Conservation (phyloP, 2,888 invertebrate genomes). For the Hyppa rectilinea region DNA sequence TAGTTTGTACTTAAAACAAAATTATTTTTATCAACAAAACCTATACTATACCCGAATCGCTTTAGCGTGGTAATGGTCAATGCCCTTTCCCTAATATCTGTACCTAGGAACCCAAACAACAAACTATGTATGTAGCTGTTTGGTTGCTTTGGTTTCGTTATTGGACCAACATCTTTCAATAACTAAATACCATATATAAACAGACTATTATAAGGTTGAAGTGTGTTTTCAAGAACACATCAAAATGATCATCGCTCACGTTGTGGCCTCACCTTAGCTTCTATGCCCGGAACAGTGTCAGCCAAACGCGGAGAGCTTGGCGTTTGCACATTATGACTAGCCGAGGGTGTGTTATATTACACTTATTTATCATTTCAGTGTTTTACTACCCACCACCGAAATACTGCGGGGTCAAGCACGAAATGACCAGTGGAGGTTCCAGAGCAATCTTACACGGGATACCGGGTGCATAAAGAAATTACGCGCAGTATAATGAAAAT, state of each 20-base stretch:
- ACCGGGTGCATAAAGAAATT: slow-evolving; percentile 13
- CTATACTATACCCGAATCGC: too few species aligned
- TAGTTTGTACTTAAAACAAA: not conserved
- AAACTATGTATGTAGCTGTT: too few species aligned
- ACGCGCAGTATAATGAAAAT: slow-evolving; percentile 34
- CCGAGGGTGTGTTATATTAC: slow-evolving; percentile 77
- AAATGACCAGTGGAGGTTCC: slow-evolving; percentile 44
- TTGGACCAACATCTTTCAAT: too few species aligned
- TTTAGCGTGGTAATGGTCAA: too few species aligned
- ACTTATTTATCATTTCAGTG: slow-evolving; percentile 75
- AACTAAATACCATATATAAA: too few species aligned
- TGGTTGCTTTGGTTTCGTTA: too few species aligned
- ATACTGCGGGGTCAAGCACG: slow-evolving; percentile 53
- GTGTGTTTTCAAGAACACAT: slow-evolving; percentile 1
- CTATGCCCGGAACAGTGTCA: slow-evolving; percentile 85
- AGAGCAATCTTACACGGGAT: slow-evolving; percentile 23
- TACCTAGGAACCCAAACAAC: too few species aligned
- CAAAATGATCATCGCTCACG: slow-evolving; percentile 67
- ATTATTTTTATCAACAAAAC: not conserved
- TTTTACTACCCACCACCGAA: slow-evolving; percentile 60
- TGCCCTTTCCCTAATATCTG: too few species aligned
- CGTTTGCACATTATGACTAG: slow-evolving; percentile 90
- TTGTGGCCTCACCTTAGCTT: slow-evolving; percentile 66
- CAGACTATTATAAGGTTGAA: not conserved
- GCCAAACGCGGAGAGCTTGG: slow-evolving; percentile 88